Base-by-base conservation (phyloP, 2,113 vertebrate genomes). In the Circaetus cinerascens region DNA sequence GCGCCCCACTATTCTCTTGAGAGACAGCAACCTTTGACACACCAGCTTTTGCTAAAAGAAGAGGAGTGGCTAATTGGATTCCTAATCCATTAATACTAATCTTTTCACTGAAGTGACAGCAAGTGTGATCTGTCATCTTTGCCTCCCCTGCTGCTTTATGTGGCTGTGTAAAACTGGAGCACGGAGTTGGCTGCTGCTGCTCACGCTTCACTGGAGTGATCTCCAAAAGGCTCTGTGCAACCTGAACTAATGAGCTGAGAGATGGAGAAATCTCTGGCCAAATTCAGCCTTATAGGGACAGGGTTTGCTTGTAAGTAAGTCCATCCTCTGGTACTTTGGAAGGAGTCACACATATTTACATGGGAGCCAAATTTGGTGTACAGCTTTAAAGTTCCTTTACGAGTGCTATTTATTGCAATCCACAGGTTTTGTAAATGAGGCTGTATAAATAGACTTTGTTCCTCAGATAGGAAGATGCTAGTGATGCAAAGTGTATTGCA, bases 31-130 rank as follows among this genome's bases (percentile, higher is more conserved):
- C 94, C 91, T 95, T 92, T 91, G 76, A 79, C 94, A 92, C 15
- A 38, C 86, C 93, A 97, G 95, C 95, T 92, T 92, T 76, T 94
- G 40, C 89, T 88, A 74, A 79, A 88, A 93, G 90, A 87, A 86
- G 85, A 92, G 94, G 95, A 96, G 92, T 85, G 91, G 91, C 89
- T 97, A 95, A 97, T 95, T 96, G 92, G 89, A 95, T 97, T 95
- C 95, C 93, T 93, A 85, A 89, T 66, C 86, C 94, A 94, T 94
- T 98, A 96, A 94, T 97, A 96, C 94, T 80, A 74, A 89, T 96
- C 95, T 97, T 93, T 96, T 86, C 82, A 75, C 66, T 83, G 85
- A 82, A 74, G 87, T 71, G 86, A 75, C 74, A 91, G 92, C 48
- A 86, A 95, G 81, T 81, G 91, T 66, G 85, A 87, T 86, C 62